Conservation (phyloP, 2,113 vertebrate species). For the Zapornia atra region DNA sequence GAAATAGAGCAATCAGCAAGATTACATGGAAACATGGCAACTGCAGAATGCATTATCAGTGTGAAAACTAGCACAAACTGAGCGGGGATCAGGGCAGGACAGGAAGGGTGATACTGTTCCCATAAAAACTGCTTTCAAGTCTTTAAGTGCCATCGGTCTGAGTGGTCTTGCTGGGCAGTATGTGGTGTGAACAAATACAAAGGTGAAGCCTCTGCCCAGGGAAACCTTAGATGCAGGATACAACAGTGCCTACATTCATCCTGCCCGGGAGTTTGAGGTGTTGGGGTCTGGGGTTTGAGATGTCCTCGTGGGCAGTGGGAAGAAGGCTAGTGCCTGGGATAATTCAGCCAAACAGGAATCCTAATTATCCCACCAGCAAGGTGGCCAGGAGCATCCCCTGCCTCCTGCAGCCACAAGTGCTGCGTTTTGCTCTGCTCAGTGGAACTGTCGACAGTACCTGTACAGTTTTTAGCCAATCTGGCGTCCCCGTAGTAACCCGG, state of each 20-base stretch:
- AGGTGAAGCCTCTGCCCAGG: not conserved
- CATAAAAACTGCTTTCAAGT: not conserved
- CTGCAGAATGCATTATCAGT: not conserved
- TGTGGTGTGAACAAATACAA: not conserved
- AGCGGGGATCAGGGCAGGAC: not conserved
- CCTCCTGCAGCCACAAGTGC: not conserved
- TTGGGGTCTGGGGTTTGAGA: not conserved
- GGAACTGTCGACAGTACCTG: conserved; percentile 73
- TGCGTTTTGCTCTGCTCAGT: not conserved
- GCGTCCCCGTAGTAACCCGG: conserved; percentile 91
- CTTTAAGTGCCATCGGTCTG: not conserved
- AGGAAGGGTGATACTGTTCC: not conserved
- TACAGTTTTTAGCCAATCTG: conserved; percentile 86
- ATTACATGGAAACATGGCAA: not conserved
- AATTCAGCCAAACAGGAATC: not conserved
- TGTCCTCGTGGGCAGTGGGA: not conserved
- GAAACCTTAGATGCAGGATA: not conserved
- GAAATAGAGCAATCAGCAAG: not conserved
- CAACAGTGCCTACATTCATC: not conserved
- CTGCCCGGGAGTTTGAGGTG: not conserved
- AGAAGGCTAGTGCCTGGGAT: not conserved
- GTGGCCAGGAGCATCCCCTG: not conserved
- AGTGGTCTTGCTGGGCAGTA: too few relatives aligned
- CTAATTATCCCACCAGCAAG: not conserved
- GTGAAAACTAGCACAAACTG: not conserved